A percentile compares a stretch with the other conserved stretches of the same genome.
Evolutionary conservation across 1,140 invertebrate species (phyloP).

Genomic region (Drosophila pseudoobscura): DNA sequence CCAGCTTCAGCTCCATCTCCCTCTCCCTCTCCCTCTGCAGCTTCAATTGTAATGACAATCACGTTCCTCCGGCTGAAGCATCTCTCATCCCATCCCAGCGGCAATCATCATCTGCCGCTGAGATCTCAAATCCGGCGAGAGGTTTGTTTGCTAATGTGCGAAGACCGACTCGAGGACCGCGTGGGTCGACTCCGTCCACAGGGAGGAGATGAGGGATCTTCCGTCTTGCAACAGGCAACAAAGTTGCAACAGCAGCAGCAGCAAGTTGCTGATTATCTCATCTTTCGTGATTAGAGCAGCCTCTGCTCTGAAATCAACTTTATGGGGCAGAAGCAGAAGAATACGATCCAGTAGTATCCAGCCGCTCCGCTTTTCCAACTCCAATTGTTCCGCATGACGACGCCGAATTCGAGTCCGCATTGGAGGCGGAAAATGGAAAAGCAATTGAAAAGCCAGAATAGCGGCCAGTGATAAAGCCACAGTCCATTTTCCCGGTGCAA

Average conservation of each 20-base stretch:
- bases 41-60: constrained; percentile 56
- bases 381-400: constrained; percentile 61
- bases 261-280: constrained; percentile 62
- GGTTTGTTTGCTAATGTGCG: constrained; percentile 59
- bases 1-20: too few relatives aligned
- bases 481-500: constrained; percentile 47
- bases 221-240: constrained; percentile 43
- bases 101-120: constrained; percentile 64
- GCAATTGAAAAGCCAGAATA: constrained; percentile 18
- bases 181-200: constrained; percentile 38
- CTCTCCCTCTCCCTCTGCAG: background rate
- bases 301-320: constrained; percentile 39
- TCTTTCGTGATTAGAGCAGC: constrained; percentile 43
- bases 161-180: constrained; percentile 40
- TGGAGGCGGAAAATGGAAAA: constrained; percentile 35
- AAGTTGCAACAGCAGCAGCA: constrained; percentile 60
- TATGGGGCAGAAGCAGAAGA: constrained; percentile 1
- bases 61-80: constrained; percentile 45
- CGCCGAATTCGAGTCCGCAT: constrained; percentile 35
- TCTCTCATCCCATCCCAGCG: constrained; percentile 45
- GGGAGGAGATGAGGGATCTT: background rate
- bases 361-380: constrained; percentile 44
- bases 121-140: constrained; percentile 33
- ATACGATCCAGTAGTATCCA: constrained; percentile 30
- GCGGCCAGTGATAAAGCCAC: constrained; percentile 16